These are phyloP conservation scores for Sus scrofa DNA, from an alignment of 2,113 vertebrate species.

Conservation along the genomic window T2T-Sscrofa CM000824.6:88490501-88491000, in stretches of 20 bases:
- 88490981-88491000: not conserved
- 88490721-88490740: not conserved
- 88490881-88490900: not conserved
- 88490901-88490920: not conserved
- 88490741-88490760: not conserved
- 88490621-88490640: not conserved
- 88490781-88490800: not conserved
- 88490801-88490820: not conserved
- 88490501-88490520: not conserved
- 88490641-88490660: not conserved
- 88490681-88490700: not conserved
- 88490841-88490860: not conserved
- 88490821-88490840: fast-evolving
- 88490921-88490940: not conserved
- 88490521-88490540: not conserved
- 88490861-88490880: not conserved
- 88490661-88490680: not conserved
- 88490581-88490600: too few relatives aligned
- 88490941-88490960: not conserved
- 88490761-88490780: fast-evolving
- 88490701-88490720: not conserved
- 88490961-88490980: not conserved
- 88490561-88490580: not conserved
- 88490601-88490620: too few relatives aligned
- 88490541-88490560: not conserved